phyloP scores from a whole-genome alignment of 1,140 invertebrate genomes.

The Drosophila gunungcola region DNA sequence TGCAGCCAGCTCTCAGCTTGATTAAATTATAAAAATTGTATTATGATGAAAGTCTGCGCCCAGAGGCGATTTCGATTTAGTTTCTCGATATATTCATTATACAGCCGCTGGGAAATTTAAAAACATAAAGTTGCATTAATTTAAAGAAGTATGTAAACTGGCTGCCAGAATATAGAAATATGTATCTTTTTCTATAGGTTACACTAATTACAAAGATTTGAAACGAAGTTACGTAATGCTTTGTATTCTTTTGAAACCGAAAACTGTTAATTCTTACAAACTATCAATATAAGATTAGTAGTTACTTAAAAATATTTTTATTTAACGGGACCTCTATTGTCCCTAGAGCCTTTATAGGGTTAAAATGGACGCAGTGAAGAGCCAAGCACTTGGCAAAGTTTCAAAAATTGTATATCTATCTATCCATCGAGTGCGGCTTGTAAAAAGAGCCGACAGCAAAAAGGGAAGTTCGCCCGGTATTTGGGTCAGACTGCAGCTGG shows the following conservation, averaged over 20 bases:
- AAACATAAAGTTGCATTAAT: not conserved
- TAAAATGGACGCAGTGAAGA: not conserved
- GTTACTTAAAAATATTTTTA: no score
- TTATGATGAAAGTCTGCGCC: slow-evolving; percentile 59
- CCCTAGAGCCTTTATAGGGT: not conserved
- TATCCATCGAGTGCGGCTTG: slow-evolving; percentile 26
- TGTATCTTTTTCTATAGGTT: no score
- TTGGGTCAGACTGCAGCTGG: slow-evolving; percentile 72
- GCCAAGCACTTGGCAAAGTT: slow-evolving; percentile 22
- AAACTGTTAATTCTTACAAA: no score
- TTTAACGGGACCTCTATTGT: not conserved
- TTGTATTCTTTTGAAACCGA: no score
- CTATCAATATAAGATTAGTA: no score
- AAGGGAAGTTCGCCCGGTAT: slow-evolving; percentile 58
- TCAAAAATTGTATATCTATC: slow-evolving; percentile 29
- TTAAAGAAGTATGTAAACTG: no score
- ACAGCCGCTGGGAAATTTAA: not conserved
- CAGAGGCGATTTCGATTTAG: slow-evolving; percentile 27
- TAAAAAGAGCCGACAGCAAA: not conserved
- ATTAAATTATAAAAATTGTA: slow-evolving; percentile 82
- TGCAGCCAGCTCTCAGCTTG: slow-evolving; percentile 65
- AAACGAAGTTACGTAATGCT: no score
- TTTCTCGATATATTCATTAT: slow-evolving; percentile 5
- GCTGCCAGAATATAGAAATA: no score
- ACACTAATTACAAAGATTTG: no score